These are phyloP conservation scores for Crenuchus spilurus DNA, from an alignment of 2,797 vertebrate species.

Conservation along the genomic window DNA sequence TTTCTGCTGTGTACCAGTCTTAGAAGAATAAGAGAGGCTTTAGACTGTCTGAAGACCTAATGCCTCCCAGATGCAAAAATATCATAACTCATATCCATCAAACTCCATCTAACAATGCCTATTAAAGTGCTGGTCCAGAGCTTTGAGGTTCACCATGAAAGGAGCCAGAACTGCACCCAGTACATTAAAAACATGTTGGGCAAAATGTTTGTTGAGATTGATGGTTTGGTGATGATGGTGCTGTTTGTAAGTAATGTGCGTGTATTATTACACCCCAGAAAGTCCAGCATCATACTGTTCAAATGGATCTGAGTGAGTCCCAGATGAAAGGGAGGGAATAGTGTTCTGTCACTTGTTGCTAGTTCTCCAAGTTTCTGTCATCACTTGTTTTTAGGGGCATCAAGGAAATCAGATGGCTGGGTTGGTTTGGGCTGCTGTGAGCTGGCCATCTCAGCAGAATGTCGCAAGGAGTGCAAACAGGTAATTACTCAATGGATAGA, in stretches of 20 bases:
- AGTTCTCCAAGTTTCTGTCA: neutral
- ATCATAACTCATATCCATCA: conserved; percentile 33
- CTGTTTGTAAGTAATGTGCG: conserved; percentile 14
- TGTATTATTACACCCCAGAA: conserved; percentile 1
- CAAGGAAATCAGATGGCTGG: conserved; percentile 95
- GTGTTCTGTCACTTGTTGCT: neutral
- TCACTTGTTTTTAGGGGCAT: conserved; percentile 79
- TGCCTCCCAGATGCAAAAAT: conserved; percentile 48
- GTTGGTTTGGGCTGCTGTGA: conserved; percentile 98
- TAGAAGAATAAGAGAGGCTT: conserved; percentile 42
- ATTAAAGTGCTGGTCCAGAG: conserved; percentile 22
- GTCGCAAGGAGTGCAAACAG: conserved; percentile 92
- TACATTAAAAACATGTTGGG: conserved; percentile 36
- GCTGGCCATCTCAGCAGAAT: conserved; percentile 91
- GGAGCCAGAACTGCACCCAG: conserved; percentile 5
- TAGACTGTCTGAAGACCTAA: conserved; percentile 36
- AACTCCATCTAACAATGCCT: conserved; percentile 16
- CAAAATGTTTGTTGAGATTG: conserved; percentile 24
- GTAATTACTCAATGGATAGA: conserved; percentile 67
- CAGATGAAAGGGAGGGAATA: neutral
- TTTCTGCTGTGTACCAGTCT: conserved; percentile 25
- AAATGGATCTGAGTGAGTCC: conserved; percentile 7
- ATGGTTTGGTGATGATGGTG: conserved; percentile 17
- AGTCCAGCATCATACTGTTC: neutral
- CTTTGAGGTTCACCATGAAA: conserved; percentile 36